phyloP scores from a whole-genome alignment of 1,140 invertebrate species.

The Dolichoris vasculosae region DNA sequence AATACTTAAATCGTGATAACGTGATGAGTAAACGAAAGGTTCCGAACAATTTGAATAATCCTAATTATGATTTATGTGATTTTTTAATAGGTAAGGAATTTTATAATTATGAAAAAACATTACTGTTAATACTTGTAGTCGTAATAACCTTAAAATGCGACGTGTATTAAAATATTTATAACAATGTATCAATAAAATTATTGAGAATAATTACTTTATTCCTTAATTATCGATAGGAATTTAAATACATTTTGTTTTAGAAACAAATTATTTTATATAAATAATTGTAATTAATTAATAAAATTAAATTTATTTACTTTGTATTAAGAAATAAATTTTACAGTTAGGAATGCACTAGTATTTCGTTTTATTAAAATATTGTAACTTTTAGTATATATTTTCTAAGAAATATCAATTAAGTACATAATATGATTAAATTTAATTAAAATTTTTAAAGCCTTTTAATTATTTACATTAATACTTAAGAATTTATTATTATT shows the following conservation, averaged over 20 bases:
- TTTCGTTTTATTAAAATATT: neutral
- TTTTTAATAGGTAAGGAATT: constrained; percentile 73
- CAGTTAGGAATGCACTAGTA: constrained; percentile 30
- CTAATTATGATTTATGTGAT: constrained; percentile 79
- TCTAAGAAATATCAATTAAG: constrained; percentile 31
- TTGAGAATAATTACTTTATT: neutral
- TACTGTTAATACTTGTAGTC: neutral
- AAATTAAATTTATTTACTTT: neutral
- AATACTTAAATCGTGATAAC: too few species aligned
- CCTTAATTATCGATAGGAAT: neutral
- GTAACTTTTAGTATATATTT: constrained; percentile 2
- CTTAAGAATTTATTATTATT: neutral
- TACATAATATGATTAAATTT: constrained; percentile 22
- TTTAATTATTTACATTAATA: constrained; percentile 42
- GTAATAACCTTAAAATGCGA: constrained; percentile 6
- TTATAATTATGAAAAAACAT: neutral
- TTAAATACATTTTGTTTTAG: neutral
- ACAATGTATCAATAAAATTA: neutral
- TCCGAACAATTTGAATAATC: constrained; percentile 73
- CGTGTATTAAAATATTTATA: neutral
- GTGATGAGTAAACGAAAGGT: constrained; percentile 80
- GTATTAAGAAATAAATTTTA: constrained; percentile 3
- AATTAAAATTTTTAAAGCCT: constrained; percentile 28
- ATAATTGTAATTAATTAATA: constrained; percentile 8
- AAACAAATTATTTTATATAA: neutral